phyloP scores from a whole-genome alignment of 2,113 vertebrate species.

The Labrus mixtus region DNA sequence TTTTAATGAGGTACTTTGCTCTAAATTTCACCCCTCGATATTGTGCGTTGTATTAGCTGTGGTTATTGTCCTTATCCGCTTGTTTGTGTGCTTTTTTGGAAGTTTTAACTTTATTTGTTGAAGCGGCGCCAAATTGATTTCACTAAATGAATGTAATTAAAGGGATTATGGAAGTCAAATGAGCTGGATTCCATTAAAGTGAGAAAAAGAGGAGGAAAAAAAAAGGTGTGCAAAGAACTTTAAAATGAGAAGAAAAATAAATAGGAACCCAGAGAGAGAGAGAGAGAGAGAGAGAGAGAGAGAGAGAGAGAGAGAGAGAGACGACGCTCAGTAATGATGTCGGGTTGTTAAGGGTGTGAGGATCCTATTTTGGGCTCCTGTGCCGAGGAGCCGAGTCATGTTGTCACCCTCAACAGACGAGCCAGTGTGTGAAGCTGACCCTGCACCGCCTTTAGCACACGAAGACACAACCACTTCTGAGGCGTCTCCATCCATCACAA shows the following conservation, averaged over 20 bases:
- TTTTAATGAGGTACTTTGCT: slow-evolving; percentile 9
- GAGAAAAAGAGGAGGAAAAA: not conserved
- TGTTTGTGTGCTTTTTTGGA: slow-evolving; percentile 8
- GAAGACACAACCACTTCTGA: slow-evolving; percentile 54
- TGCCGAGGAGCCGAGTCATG: slow-evolving; percentile 20
- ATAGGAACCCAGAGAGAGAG: not conserved
- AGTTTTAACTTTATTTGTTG: slow-evolving; percentile 33
- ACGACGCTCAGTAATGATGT: slow-evolving; percentile 20
- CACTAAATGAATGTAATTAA: slow-evolving; percentile 33
- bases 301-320: not conserved
- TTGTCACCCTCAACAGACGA: slow-evolving; percentile 38
- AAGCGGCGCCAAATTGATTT: slow-evolving; percentile 22
- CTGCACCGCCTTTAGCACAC: slow-evolving; percentile 42
- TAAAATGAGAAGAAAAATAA: slow-evolving; percentile 8
- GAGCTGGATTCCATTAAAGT: slow-evolving; percentile 33
- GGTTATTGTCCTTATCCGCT: slow-evolving; percentile 6
- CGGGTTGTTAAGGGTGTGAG: not conserved
- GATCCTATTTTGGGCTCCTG: slow-evolving; percentile 39
- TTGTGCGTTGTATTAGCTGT: slow-evolving; percentile 4
- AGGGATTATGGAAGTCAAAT: slow-evolving; percentile 33
- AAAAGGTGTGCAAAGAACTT: not conserved
- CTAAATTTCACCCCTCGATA: slow-evolving; percentile 6
- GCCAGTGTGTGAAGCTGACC: slow-evolving; percentile 52
- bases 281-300: not conserved
- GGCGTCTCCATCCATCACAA: slow-evolving; percentile 39